These are phyloP conservation scores for Thamnaconus septentrionalis DNA, from an alignment of 2,113 vertebrate genomes.

Conservation along the genomic window DNA sequence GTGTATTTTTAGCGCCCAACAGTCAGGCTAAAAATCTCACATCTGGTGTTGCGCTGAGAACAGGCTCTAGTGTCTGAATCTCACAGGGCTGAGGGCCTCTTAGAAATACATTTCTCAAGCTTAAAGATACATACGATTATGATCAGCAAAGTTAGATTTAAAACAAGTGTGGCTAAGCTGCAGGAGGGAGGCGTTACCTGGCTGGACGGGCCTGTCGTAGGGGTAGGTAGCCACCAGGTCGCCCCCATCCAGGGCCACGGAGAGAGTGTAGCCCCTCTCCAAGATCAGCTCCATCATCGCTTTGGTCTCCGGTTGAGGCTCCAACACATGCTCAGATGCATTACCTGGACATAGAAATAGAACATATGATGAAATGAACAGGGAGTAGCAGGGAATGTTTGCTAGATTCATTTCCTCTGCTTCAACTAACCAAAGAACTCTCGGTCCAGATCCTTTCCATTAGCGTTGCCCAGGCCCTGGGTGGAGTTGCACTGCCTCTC, in stretches of 20 bases:
- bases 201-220: slow-evolving; percentile 89
- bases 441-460: slow-evolving; percentile 87
- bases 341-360: slow-evolving; percentile 76
- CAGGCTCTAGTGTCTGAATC: no score
- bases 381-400: neutral
- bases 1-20: neutral
- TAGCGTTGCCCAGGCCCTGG: slow-evolving; percentile 80
- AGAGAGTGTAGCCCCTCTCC: slow-evolving; percentile 87
- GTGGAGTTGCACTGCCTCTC: slow-evolving; percentile 87
- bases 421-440: slow-evolving; percentile 88
- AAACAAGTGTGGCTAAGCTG: neutral
- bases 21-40: no score
- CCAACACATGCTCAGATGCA: slow-evolving; percentile 76
- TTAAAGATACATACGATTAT: no score
- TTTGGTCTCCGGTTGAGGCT: slow-evolving; percentile 87
- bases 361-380: neutral
- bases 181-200: slow-evolving; percentile 73
- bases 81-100: no score
- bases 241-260: slow-evolving; percentile 92
- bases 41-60: no score
- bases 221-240: slow-evolving; percentile 92
- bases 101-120: no score
- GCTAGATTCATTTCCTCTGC: neutral
- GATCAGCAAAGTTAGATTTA: no score
- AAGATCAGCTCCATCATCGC: slow-evolving; percentile 89